Evolutionary conservation across 2,113 vertebrate species (phyloP).

Genomic region (Charina bottae): DNA sequence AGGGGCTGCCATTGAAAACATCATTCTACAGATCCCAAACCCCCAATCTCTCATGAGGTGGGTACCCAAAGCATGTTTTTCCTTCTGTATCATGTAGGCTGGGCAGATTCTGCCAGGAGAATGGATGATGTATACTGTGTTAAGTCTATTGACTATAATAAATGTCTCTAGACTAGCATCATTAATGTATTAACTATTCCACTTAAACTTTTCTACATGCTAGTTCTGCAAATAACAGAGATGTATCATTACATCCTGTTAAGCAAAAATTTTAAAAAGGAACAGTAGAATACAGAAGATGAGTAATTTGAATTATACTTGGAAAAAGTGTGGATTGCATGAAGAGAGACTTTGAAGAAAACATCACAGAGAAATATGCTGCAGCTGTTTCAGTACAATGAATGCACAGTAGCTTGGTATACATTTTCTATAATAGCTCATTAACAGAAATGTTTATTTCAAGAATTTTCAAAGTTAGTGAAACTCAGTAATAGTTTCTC

Average conservation of each 20-base stretch:
- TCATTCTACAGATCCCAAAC: neutral
- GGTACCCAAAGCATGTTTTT: neutral
- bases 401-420: constrained; percentile 24
- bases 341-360: constrained; percentile 19
- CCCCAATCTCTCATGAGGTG: neutral
- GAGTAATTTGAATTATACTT: constrained; percentile 27
- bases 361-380: constrained; percentile 22
- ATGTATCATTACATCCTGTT: neutral
- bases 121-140: too few relatives aligned
- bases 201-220: neutral
- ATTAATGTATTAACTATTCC: neutral
- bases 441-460: constrained; percentile 38
- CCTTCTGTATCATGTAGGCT: too few relatives aligned
- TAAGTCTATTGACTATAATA: neutral
- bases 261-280: neutral
- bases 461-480: constrained; percentile 20
- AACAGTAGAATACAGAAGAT: constrained; percentile 25
- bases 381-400: constrained; percentile 38
- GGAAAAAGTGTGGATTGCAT: constrained; percentile 20
- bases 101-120: too few relatives aligned
- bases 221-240: neutral
- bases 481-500: constrained; percentile 6
- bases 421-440: constrained; percentile 41
- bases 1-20: neutral
- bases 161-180: neutral